Evolutionary conservation across 2,797 vertebrate genomes (phyloP), one percentile per base, ranked within the genome.

Genomic region (Tachyglossus aculeatus): DNA sequence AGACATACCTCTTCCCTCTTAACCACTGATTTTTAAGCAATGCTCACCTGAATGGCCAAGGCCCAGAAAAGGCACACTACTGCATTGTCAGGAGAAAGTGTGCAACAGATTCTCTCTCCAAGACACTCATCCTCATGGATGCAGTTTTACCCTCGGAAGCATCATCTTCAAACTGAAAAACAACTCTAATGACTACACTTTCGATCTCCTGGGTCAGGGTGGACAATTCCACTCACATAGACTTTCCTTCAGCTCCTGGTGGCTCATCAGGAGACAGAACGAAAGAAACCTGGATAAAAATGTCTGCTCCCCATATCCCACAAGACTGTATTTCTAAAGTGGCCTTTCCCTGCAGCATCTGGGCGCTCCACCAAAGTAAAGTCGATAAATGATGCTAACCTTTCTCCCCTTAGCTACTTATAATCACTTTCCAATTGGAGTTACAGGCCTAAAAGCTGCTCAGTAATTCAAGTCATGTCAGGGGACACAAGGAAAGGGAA

Each of bases 341-440:
- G 14, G 18, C 19, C 16, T 47, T 22, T 11, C 53, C 77, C 78
- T 19, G 19, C 19, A 21, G 31, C 50, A 31, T 53, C 47, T 55
- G 53, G 38, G 31, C 22, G 24, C 24, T 58, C 27, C 36, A 32
- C 48, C 34, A 24, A 53, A 50, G 50, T 48, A 66, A 43, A 18
- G 60, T 48, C 70, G 51, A 9, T 33, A 59, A 9, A 5, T 29
- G 7, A 33, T 32, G 62, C 54, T 36, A 71, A 38, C 31, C 33
- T 36, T 52, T 74, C 60, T 56, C 68, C 16, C n/a, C 73, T 37
- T 29, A 71, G 67, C 32, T 9, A 55, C 25, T 34, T 67, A 14
- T 64, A 83, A 72, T 51, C 61, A 22, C 2, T 75, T 84, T 86
- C 70, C 58, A 76, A 71, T 68, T 80, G 12, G 27, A 74, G 12